Evolutionary conservation across 2,888 invertebrate species (phyloP), one percentile per base, ranked within the genome.

Genomic region (Oegoconia quadripuncta): DNA sequence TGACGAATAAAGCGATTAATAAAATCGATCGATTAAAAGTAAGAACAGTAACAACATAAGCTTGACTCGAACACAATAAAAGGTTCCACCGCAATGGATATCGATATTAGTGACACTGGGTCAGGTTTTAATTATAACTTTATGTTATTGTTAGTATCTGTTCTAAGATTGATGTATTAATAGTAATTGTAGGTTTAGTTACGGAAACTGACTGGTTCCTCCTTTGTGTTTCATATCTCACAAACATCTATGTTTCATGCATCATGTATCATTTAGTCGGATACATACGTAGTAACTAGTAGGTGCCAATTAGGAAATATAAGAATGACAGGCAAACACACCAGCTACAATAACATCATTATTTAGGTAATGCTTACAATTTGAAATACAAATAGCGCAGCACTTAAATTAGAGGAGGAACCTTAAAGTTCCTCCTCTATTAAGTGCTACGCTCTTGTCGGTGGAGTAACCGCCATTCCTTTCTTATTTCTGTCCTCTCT

Each of bases 91-190:
- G 59, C 61, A 43, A 51, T 53, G 61, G 61, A 59, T 62, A 69
- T 59, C 50, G 60, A 63, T 55, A 50, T 55, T 45, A 44, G 70
- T 66, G 68, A 71, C 69, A 74, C 54, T 73, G 66, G 79, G 70
- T 74, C 69, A 73, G 69, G 59, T 65, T 67, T 75, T 74, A 74
- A 76, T 75, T 67, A 66, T 50, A 57, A 59, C 14, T 13, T 44
- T 44, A 44, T 55, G 55, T 55, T 49, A 49, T 55, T 42, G 37
- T 49, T 46, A 48, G 44, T 55, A 49, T 44, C 44, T 38, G 36
- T 29, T 41, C 46, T 42, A n/a, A 42, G 45, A 61, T 66, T 74
- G 73, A 73, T 77, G 64, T 70, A 74, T 74, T 65, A 64, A 60
- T 59, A 46, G 56, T 68, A 74, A 78, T 77, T 65, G 54, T 55